phyloP scores from a whole-genome alignment of 2,113 vertebrate genomes.

The Myrmecobius fasciatus region DNA sequence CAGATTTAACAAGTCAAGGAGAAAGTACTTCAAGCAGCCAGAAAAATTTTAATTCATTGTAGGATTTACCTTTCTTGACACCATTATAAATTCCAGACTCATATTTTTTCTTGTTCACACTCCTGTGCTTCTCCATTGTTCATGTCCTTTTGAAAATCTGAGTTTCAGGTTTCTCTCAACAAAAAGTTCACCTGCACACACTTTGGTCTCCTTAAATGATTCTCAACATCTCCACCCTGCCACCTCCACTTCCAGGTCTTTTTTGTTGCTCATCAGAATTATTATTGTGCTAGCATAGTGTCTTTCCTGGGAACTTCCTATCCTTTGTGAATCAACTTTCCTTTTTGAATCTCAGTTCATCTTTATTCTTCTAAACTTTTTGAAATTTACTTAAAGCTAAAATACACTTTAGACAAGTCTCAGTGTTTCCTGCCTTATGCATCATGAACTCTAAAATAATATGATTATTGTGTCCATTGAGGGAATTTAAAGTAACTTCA shows the following conservation, averaged over 20 bases:
- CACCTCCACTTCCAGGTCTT: no score
- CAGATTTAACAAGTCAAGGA: no score
- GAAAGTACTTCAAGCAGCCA: no score
- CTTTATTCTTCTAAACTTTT: not conserved
- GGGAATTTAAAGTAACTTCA: not conserved
- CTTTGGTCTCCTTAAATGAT: not conserved
- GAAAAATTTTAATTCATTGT: not conserved
- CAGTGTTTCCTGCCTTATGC: not conserved
- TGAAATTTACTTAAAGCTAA: not conserved
- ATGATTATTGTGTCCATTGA: not conserved
- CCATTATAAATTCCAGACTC: not conserved
- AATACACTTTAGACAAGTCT: not conserved
- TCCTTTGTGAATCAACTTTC: not conserved
- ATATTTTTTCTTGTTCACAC: not conserved
- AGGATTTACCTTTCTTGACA: not conserved
- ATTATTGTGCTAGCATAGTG: not conserved
- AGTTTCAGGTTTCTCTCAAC: not conserved
- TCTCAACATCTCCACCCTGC: not conserved
- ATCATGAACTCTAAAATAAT: not conserved
- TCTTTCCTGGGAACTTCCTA: not conserved
- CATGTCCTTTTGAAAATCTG: not conserved
- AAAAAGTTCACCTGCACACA: not conserved
- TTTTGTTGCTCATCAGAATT: not conserved
- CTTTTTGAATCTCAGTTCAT: not conserved
- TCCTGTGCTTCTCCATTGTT: not conserved